These are phyloP conservation scores for Nylanderia fulva DNA, from an alignment of 1,140 invertebrate species.

Conservation along the genomic window DNA sequence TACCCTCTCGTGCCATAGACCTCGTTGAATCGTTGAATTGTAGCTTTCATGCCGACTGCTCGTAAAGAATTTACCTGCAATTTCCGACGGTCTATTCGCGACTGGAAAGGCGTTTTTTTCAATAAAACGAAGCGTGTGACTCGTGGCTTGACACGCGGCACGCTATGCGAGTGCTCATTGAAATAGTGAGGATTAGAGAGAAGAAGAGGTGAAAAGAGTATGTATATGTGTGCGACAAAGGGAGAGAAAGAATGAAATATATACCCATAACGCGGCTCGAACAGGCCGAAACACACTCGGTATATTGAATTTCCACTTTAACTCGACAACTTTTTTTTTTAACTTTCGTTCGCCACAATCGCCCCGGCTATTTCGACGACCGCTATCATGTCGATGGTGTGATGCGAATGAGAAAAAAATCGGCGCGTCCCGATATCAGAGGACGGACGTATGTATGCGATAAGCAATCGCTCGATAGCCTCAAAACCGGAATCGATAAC, in stretches of 20 bases:
- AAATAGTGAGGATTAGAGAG: constrained; percentile 33
- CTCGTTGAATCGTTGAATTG: constrained; percentile 58
- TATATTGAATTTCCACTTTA: constrained; percentile 71
- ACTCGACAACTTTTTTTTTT: constrained; percentile 6
- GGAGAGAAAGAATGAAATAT: background rate
- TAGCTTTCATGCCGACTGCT: constrained; percentile 42
- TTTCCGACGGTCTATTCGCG: constrained; percentile 60
- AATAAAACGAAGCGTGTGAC: constrained; percentile 71
- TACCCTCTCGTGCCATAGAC: constrained; percentile 20
- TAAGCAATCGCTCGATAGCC: constrained; percentile 42
- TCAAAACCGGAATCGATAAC: constrained; percentile 30
- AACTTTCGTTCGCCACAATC: too few species aligned
- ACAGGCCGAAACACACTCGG: constrained; percentile 29
- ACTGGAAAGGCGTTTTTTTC: constrained; percentile 66
- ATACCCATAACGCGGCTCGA: background rate
- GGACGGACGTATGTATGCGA: constrained; percentile 9
- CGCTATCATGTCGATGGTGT: constrained; percentile 28
- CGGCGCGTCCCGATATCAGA: background rate
- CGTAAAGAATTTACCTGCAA: constrained; percentile 74
- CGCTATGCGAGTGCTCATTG: constrained; percentile 55
- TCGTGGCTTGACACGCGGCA: constrained; percentile 53
- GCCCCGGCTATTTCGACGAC: background rate
- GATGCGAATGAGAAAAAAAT: constrained; percentile 35
- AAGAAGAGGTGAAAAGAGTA: background rate
- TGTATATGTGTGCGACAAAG: background rate